These are phyloP conservation scores for Choloepus didactylus DNA, from an alignment of 2,797 vertebrate species.

Conservation along the genomic window DNA sequence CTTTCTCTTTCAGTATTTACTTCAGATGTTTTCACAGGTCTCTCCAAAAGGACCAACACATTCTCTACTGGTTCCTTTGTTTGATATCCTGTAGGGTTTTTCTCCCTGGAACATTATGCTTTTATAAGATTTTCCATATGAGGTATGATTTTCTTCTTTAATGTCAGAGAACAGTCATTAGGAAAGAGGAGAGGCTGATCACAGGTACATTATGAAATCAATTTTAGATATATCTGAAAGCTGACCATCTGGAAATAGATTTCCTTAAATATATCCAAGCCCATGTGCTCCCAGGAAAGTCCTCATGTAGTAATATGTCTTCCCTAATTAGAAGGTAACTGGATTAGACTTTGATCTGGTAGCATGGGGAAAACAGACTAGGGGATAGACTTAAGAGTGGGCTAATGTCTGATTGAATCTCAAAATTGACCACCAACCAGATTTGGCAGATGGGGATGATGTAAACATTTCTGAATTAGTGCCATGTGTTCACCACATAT, in stretches of 20 bases:
- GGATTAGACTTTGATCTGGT: constrained; percentile 16
- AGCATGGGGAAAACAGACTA: not conserved
- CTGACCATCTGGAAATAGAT: not conserved
- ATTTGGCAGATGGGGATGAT: not conserved
- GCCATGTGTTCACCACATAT: not conserved
- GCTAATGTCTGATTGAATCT: not conserved
- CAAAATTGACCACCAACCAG: not conserved
- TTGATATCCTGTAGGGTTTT: not conserved
- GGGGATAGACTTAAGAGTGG: not conserved
- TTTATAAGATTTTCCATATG: constrained; percentile 5
- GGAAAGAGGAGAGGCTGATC: not conserved
- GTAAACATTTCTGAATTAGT: not conserved
- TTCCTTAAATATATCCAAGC: not conserved
- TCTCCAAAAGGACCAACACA: not conserved
- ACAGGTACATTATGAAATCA: not conserved
- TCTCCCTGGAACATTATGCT: not conserved
- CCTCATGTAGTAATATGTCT: not conserved
- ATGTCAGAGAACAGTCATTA: not conserved
- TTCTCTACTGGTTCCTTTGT: constrained; percentile 23
- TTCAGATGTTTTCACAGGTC: not conserved
- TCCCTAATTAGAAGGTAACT: not conserved
- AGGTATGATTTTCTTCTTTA: not conserved
- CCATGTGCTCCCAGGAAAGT: not conserved
- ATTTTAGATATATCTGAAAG: not conserved
- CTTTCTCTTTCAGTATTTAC: constrained; percentile 29